These are phyloP conservation scores for Nephrotoma flavescens DNA, from an alignment of 2,888 invertebrate species.

Conservation along the genomic window DNA sequence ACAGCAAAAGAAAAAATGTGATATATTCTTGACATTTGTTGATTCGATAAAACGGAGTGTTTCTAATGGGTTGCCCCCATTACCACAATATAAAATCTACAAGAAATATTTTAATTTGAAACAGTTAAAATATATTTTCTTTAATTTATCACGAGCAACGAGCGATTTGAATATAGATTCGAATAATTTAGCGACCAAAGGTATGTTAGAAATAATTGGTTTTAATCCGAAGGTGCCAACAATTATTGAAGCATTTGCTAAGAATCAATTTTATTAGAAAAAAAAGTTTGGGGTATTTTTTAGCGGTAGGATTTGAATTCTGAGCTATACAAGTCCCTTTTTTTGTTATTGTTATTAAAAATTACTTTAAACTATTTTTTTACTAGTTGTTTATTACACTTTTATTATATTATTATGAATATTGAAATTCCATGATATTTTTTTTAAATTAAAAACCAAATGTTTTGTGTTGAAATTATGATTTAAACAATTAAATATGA, in stretches of 20 bases:
- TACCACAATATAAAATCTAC: background rate
- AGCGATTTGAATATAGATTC: slow-evolving; percentile 8
- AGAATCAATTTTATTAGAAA: slow-evolving; percentile 15
- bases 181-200: slow-evolving; percentile 14
- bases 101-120: background rate
- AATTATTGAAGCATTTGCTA: slow-evolving; percentile 36
- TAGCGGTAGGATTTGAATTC: background rate
- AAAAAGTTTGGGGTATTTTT: background rate
- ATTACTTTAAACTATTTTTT: background rate
- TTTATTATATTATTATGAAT: background rate
- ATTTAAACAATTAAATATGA: background rate
- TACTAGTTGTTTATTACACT: background rate
- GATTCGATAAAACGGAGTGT: slow-evolving; percentile 25
- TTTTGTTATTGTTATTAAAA: background rate
- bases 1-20: slow-evolving; percentile 17
- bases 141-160: slow-evolving; percentile 21
- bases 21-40: slow-evolving; percentile 26
- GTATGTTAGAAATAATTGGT: slow-evolving; percentile 36
- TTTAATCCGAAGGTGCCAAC: slow-evolving; percentile 34
- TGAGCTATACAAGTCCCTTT: background rate
- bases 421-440: background rate
- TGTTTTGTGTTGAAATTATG: background rate
- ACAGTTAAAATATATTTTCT: background rate
- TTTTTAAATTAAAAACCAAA: background rate
- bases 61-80: slow-evolving; percentile 1